Evolutionary conservation across 2,888 invertebrate species (phyloP).

Genomic region (Eustalomyia histrio): DNA sequence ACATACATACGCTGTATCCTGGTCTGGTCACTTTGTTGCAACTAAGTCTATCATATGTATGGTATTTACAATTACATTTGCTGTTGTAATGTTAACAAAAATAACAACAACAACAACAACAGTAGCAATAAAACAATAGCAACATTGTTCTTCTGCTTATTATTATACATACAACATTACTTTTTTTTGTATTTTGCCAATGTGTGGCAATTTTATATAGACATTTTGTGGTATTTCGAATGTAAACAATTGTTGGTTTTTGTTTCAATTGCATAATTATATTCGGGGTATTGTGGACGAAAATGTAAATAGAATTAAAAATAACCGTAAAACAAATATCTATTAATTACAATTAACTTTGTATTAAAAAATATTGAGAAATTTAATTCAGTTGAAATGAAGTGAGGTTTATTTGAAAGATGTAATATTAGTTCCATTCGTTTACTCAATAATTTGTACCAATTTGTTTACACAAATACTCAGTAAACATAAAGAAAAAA

Average conservation of each 20-base stretch:
- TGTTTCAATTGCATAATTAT: constrained; percentile 48
- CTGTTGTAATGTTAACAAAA: constrained; percentile 42
- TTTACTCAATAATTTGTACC: no score
- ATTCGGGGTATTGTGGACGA: constrained; percentile 30
- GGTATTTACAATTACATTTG: constrained; percentile 54
- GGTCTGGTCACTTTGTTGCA: constrained; percentile 46
- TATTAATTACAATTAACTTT: constrained; percentile 17
- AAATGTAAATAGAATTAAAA: neutral
- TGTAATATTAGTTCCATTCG: no score
- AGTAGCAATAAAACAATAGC: neutral
- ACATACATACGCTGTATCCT: constrained; percentile 20
- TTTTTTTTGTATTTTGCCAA: no score
- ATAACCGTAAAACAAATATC: constrained; percentile 22
- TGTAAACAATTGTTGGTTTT: constrained; percentile 50
- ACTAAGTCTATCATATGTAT: neutral
- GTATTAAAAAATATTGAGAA: no score
- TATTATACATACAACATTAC: neutral
- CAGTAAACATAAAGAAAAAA: no score
- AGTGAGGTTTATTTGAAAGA: no score
- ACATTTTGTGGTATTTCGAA: constrained; percentile 57
- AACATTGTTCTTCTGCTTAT: constrained; percentile 15
- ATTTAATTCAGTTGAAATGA: no score
- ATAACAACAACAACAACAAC: constrained; percentile 19
- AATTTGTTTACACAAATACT: no score
- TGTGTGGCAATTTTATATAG: constrained; percentile 51